Base-by-base conservation (phyloP, 1,140 invertebrate species). In the Lordiphosa mommai region DNA sequence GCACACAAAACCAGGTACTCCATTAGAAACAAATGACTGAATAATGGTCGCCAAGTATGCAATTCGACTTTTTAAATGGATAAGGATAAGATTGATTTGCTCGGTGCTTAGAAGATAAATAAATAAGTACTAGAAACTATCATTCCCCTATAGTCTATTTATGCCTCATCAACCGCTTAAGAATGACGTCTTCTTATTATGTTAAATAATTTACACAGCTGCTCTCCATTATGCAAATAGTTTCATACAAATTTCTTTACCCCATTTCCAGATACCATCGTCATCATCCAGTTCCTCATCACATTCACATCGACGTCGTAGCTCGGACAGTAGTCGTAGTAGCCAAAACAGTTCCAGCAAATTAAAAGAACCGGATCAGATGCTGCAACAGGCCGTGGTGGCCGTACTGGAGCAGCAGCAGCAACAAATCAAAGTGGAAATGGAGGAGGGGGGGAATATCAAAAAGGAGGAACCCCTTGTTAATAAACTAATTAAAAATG, bases 301-400 rank as follows among this genome's bases (percentile, higher is more conserved):
- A 3, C 72, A 82, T 44, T 77, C 72, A 17, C 48, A 84, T 49
- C 71, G 86, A 3, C 76, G 86, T 0, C 65, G 76, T 16, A 88
- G 86, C 43, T 88, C 86, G 1, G 86, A 88, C 4, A 86, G 86
- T 37, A 87, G 80, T 47, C 66, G 76, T 3, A 57, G 80, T 33
- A 84, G 85, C 33, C 79, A 87, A 16, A 85, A 51, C 27, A 82
- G 80, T 59, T 65, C 65, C 9, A 63, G 36, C 23, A 85, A 84
- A 23, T 12, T 52, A 9, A 46, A 47, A 36, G 43, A 44, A 32
- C 40, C 16, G 23, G 52, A 68, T 3, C 12, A 63, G n/a, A 63
- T 58, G 29, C 52, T 64, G 13, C 44, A 55, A n/a, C 43, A 44
- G 20, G 50, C 40, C 13, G 51, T 64, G 27, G 57, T 50, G 4